A percentile compares a stretch with the other conserved stretches of the same genome.
These are phyloP conservation scores for Arenaria interpres DNA, from an alignment of 2,113 vertebrate species.

Conservation along the genomic window DNA sequence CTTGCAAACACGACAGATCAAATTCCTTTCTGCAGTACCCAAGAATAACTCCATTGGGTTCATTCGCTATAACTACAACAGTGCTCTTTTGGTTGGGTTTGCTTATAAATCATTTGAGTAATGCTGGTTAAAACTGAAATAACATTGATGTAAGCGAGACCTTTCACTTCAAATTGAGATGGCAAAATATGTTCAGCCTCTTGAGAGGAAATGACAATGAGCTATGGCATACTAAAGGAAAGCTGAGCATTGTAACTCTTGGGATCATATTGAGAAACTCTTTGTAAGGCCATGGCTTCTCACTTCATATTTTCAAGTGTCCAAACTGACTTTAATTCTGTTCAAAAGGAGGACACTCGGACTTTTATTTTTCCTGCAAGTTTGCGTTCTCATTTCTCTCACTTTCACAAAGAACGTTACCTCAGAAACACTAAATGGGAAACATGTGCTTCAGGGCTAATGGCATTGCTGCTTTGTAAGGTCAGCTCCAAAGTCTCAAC, in stretches of 20 bases:
- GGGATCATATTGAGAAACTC: conserved; percentile 23
- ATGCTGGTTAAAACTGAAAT: conserved; percentile 51
- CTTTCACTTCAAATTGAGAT: conserved; percentile 60
- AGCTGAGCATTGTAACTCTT: conserved; percentile 32
- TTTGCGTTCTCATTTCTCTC: conserved; percentile 69
- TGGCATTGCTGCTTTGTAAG: conserved; percentile 59
- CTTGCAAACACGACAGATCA: neutral
- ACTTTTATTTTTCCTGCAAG: conserved; percentile 54
- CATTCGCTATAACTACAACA: neutral
- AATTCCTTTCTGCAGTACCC: neutral
- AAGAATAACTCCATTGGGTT: neutral
- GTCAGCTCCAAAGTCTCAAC: conserved; percentile 63
- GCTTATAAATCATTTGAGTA: conserved; percentile 41
- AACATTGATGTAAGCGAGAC: conserved; percentile 29
- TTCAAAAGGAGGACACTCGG: conserved; percentile 57
- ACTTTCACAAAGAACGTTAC: conserved; percentile 72
- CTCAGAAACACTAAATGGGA: conserved; percentile 76
- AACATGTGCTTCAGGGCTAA: conserved; percentile 75
- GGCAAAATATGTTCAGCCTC: conserved; percentile 55
- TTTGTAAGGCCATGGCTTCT: conserved; percentile 19
- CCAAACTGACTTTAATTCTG: conserved; percentile 52
- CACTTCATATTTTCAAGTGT: conserved; percentile 61
- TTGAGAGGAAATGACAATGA: conserved; percentile 1
- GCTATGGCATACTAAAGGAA: conserved; percentile 10
- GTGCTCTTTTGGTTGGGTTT: neutral